A percentile compares a stretch with the other conserved stretches of the same genome.
Evolutionary conservation across 2,113 vertebrate species (phyloP).

Genomic region (Brienomyrus brachyistius): DNA sequence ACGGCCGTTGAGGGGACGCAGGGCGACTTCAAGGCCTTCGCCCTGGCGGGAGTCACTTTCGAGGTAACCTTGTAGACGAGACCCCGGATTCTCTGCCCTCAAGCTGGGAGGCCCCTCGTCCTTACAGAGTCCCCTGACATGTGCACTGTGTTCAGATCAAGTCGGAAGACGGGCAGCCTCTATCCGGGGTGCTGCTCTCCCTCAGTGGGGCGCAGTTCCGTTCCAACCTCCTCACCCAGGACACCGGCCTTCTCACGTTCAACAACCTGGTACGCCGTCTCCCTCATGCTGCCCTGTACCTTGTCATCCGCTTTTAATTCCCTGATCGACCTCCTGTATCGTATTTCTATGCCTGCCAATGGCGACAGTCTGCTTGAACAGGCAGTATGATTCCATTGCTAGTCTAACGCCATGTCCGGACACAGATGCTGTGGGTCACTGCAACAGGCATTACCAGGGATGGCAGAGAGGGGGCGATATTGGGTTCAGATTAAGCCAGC

Average conservation of each 20-base stretch:
- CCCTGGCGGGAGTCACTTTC: conserved; percentile 89
- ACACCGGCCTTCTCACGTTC: conserved; percentile 85
- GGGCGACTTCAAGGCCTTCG: conserved; percentile 94
- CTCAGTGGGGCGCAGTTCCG: conserved; percentile 91
- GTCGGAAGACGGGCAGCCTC: conserved; percentile 79
- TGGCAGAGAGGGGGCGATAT: background rate
- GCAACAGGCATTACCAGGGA: background rate
- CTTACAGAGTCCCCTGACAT: background rate
- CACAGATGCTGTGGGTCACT: background rate
- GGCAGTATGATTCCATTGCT: background rate
- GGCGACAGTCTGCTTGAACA: background rate
- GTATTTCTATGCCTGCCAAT: background rate
- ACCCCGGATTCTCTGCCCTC: background rate
- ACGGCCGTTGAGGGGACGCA: conserved; percentile 76
- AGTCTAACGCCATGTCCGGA: background rate
- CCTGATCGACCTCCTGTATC: background rate
- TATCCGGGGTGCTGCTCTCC: conserved; percentile 89
- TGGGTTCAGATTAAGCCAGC: background rate
- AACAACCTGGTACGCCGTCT: conserved; percentile 77
- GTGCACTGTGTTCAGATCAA: conserved; percentile 63
- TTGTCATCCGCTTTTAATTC: background rate
- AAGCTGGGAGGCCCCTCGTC: background rate
- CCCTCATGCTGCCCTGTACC: background rate
- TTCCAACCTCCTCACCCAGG: conserved; percentile 91
- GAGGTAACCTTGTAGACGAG: conserved; percentile 64